phyloP scores from a whole-genome alignment of 2,888 invertebrate species.

The Neelides folsomi region DNA sequence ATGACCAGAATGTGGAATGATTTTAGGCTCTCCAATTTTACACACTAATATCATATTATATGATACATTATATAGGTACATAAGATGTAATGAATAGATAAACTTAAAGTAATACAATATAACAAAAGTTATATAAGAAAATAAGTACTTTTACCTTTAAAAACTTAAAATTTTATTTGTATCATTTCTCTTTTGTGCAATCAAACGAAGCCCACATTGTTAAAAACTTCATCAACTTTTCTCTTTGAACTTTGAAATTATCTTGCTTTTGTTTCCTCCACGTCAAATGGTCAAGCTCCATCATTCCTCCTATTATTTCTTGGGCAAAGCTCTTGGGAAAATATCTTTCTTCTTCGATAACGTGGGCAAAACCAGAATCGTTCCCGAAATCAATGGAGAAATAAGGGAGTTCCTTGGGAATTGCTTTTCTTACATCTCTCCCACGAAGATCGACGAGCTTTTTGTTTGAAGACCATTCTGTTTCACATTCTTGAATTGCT shows the following conservation, averaged over 20 bases:
- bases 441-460: slow-evolving; percentile 60
- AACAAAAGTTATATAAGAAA: no score
- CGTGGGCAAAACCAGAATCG: slow-evolving; percentile 85
- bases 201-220: slow-evolving; percentile 46
- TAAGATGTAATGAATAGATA: no score
- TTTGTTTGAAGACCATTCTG: slow-evolving; percentile 90
- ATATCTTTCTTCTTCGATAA: slow-evolving; percentile 79
- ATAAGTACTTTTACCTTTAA: no score
- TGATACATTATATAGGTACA: no score
- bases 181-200: slow-evolving; percentile 18
- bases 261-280: slow-evolving; percentile 76
- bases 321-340: slow-evolving; percentile 84
- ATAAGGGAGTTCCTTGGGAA: slow-evolving; percentile 90
- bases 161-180: no score
- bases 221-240: slow-evolving; percentile 59
- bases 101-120: no score
- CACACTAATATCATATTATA: no score
- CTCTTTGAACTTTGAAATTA: slow-evolving; percentile 57
- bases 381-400: slow-evolving; percentile 88
- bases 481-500: slow-evolving; percentile 86
- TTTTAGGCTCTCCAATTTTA: no score
- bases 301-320: slow-evolving; percentile 90
- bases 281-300: slow-evolving; percentile 67
- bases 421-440: slow-evolving; percentile 60
- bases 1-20: no score